A percentile compares a stretch with the other conserved stretches of the same genome.
These are phyloP conservation scores for Sebastes alutus DNA, from an alignment of 2,797 vertebrate species.

Conservation along the genomic window DNA sequence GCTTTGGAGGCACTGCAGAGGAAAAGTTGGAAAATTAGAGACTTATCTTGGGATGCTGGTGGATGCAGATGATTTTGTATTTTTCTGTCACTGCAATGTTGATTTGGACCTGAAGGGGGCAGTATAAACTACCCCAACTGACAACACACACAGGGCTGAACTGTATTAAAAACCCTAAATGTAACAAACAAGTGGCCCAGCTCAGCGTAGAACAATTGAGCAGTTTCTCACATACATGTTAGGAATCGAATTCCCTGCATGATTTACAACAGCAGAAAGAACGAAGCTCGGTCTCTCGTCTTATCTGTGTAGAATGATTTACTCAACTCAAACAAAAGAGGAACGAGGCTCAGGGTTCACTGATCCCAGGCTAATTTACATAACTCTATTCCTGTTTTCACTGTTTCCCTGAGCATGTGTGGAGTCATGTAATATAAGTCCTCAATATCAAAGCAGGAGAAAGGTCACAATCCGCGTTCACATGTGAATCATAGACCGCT, in stretches of 20 bases:
- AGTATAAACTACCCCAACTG: constrained; percentile 10
- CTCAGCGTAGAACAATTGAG: neutral
- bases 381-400: constrained; percentile 33
- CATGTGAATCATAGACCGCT: neutral
- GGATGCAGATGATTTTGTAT: neutral
- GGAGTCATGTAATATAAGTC: neutral
- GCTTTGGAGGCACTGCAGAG: constrained; percentile 82
- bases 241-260: neutral
- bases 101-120: constrained; percentile 63
- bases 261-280: constrained; percentile 13
- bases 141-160: neutral
- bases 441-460: neutral
- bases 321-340: constrained; percentile 48
- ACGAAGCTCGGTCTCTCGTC: neutral
- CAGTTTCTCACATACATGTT: neutral
- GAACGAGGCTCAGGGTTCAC: constrained; percentile 26
- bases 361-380: constrained; percentile 4
- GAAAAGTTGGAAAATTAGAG: neutral
- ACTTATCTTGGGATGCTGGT: neutral
- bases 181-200: neutral
- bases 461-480: constrained; percentile 4
- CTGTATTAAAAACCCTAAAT: neutral
- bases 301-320: constrained; percentile 56
- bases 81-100: constrained; percentile 9
- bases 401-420: neutral